phyloP scores from a whole-genome alignment of 2,113 vertebrate genomes.

The Lophochroa leadbeateri region DNA sequence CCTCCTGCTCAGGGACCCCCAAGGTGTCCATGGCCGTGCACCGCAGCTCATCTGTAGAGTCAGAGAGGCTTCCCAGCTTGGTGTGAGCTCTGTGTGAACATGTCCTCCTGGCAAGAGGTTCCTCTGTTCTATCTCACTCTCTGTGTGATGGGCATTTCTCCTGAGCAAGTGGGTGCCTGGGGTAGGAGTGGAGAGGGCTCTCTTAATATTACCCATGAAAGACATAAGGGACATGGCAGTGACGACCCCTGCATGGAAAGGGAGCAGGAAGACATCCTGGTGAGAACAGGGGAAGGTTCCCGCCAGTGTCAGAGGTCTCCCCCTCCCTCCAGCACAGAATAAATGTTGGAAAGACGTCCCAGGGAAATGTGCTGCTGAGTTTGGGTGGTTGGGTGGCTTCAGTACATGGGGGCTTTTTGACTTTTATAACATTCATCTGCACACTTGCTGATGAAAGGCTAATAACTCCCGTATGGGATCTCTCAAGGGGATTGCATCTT shows the following conservation, averaged over 20 bases:
- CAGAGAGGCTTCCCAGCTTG: neutral
- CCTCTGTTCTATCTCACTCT: neutral
- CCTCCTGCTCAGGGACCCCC: neutral
- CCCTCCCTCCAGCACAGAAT: neutral
- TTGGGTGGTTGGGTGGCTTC: neutral
- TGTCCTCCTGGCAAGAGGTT: neutral
- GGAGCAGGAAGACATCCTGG: neutral
- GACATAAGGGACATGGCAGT: neutral
- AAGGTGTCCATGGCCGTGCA: rapidly evolving
- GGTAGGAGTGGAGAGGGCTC: neutral
- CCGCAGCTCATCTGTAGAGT: neutral
- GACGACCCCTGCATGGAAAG: neutral
- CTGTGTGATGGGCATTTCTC: rapidly evolving
- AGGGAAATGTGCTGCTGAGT: neutral
- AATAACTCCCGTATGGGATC: neutral
- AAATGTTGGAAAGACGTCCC: neutral
- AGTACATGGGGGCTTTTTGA: neutral
- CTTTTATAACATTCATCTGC: neutral
- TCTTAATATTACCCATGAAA: neutral
- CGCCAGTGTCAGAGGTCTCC: neutral
- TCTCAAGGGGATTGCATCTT: neutral
- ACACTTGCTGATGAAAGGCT: neutral
- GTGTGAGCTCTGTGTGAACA: rapidly evolving
- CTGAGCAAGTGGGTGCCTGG: neutral
- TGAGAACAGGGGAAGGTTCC: neutral